Conservation (phyloP, 2,113 vertebrate species). For the Caranx melampygus region DNA sequence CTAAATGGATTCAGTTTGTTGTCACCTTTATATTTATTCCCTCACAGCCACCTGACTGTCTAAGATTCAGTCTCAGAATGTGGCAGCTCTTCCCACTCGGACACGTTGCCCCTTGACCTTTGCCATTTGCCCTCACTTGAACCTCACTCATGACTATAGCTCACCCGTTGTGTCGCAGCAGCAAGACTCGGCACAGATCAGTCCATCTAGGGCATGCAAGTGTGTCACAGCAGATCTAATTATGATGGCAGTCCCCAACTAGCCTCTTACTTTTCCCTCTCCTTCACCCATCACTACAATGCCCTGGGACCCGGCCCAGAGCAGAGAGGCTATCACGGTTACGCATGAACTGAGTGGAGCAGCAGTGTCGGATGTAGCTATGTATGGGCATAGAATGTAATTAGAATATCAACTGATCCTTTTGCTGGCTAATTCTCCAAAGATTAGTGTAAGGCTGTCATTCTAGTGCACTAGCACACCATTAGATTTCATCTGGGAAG, state of each 20-base stretch:
- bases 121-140: slow-evolving; percentile 49
- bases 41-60: background rate
- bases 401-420: background rate
- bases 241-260: slow-evolving; percentile 45
- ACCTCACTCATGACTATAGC: slow-evolving; percentile 21
- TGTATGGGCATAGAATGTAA: slow-evolving; percentile 5
- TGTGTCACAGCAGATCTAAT: slow-evolving; percentile 65
- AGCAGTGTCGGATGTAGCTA: background rate
- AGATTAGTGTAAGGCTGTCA: background rate
- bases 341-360: background rate
- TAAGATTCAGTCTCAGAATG: background rate
- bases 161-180: background rate
- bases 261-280: slow-evolving; percentile 29
- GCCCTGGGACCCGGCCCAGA: slow-evolving; percentile 26
- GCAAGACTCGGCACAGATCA: slow-evolving; percentile 28
- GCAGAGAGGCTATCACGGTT: background rate
- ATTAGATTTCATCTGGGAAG: background rate
- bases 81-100: background rate
- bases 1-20: slow-evolving; percentile 19
- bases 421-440: background rate
- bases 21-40: slow-evolving; percentile 10
- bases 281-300: slow-evolving; percentile 7
- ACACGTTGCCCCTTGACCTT: slow-evolving; percentile 43
- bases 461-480: background rate
- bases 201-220: slow-evolving; percentile 54